These are phyloP conservation scores for Meda fulgida DNA, from an alignment of 2,797 vertebrate genomes.

Conservation along the genomic window DNA sequence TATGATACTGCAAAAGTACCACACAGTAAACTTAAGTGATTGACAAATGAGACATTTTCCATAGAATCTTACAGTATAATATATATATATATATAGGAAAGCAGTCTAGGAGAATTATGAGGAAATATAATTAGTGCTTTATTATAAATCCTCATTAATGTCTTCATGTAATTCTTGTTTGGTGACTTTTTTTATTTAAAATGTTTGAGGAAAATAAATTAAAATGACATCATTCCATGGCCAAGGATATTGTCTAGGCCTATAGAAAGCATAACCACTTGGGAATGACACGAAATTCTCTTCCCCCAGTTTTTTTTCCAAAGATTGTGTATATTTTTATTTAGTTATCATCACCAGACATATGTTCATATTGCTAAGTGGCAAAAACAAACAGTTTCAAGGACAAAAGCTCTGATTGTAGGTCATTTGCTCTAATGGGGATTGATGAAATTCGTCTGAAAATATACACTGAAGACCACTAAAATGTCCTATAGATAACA, in stretches of 20 bases:
- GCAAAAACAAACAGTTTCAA: slow-evolving; percentile 30
- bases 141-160: neutral
- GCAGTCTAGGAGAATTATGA: neutral
- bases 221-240: neutral
- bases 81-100: neutral
- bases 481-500: slow-evolving; percentile 51
- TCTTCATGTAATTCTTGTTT: neutral
- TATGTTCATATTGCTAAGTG: slow-evolving; percentile 11
- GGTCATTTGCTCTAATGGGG: slow-evolving; percentile 30
- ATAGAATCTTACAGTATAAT: neutral
- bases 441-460: slow-evolving; percentile 43
- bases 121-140: neutral
- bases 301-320: neutral
- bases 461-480: slow-evolving; percentile 50
- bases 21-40: neutral
- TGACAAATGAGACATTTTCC: neutral
- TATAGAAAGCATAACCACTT: neutral
- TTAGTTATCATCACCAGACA: slow-evolving; percentile 24
- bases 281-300: neutral
- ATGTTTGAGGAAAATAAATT: neutral
- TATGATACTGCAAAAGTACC: neutral
- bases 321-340: neutral
- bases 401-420: slow-evolving; percentile 45
- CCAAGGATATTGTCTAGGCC: neutral
- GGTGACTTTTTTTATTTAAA: neutral